phyloP scores from a whole-genome alignment of 92 coral and sea anemone genomes.

The Blastomussa wellsi region DNA sequence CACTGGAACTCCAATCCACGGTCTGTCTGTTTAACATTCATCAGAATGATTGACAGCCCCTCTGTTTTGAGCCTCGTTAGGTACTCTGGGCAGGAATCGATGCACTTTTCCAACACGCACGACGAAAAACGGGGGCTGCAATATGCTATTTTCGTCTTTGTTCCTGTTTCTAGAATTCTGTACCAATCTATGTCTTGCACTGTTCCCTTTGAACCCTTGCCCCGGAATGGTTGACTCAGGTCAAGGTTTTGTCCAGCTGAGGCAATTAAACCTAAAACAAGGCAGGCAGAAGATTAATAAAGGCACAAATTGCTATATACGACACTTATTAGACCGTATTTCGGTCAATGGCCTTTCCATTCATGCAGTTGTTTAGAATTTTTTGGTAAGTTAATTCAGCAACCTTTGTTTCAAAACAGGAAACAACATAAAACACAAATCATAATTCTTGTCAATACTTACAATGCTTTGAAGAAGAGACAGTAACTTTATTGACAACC shows the following conservation, averaged over 20 bases:
- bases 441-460: not conserved
- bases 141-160: not conserved
- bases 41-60: constrained; percentile 8
- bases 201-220: not conserved
- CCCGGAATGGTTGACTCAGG: constrained; percentile 3
- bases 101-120: not conserved
- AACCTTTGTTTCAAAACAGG: too few relatives aligned
- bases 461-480: constrained; percentile 1
- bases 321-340: too few relatives aligned
- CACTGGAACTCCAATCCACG: constrained; percentile 16
- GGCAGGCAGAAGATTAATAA: not conserved
- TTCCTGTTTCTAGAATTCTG: not conserved
- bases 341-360: too few relatives aligned
- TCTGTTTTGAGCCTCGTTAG: constrained; percentile 4
- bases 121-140: not conserved
- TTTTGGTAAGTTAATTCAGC: too few relatives aligned
- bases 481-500: not conserved
- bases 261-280: not conserved
- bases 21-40: not conserved
- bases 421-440: too few relatives aligned
- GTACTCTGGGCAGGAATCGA: constrained; percentile 1
- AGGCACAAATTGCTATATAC: not conserved
- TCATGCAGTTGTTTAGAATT: too few relatives aligned
- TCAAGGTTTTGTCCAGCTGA: not conserved
- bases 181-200: constrained; percentile 14